Evolutionary conservation across 2,113 vertebrate genomes (phyloP).

Genomic region (Casuarius casuarius): DNA sequence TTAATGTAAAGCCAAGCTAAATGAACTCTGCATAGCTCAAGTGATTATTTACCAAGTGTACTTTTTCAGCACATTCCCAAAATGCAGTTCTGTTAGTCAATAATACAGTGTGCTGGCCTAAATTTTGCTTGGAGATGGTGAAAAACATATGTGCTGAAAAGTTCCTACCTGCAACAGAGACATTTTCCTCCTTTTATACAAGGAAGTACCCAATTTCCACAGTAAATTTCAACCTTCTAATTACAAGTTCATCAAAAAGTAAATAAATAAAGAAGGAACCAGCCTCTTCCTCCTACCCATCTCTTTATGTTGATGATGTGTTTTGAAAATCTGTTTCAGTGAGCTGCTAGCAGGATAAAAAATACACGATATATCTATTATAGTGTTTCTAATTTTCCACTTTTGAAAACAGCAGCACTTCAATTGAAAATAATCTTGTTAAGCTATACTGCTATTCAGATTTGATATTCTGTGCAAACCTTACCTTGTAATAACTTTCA

Average conservation of each 20-base stretch:
- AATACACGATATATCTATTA: background rate
- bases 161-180: background rate
- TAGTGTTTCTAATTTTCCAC: background rate
- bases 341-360: background rate
- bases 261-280: background rate
- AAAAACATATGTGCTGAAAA: background rate
- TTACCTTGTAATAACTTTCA: slow-evolving; percentile 87
- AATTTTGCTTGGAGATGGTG: background rate
- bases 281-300: background rate
- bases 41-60: background rate
- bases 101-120: background rate
- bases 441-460: background rate
- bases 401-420: background rate
- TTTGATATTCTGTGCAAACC: background rate
- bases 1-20: background rate
- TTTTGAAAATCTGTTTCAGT: background rate
- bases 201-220: background rate
- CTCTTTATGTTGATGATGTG: background rate
- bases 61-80: background rate
- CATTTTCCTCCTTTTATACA: background rate
- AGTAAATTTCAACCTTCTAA: background rate
- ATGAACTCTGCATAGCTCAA: background rate
- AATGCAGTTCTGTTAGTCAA: background rate
- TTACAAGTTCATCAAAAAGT: background rate
- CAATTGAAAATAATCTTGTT: background rate